Conservation (phyloP, 2,797 vertebrate genomes). For the Percopsis omiscomaycus region DNA sequence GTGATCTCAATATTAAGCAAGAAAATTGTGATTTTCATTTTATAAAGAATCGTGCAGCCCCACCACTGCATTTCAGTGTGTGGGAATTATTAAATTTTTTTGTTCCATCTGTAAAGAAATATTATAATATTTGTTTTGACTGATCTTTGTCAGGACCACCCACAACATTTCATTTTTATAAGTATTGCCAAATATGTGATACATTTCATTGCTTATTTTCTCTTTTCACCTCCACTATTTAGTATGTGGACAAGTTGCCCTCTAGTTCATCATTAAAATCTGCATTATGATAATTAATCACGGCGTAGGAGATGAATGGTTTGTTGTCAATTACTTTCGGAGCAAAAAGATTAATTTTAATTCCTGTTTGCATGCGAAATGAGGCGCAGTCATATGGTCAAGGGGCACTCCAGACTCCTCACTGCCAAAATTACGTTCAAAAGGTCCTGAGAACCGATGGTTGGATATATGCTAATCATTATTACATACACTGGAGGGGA, state of each 20-base stretch:
- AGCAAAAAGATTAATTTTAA: conserved; percentile 55
- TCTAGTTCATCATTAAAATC: conserved; percentile 59
- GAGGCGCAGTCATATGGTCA: conserved; percentile 50
- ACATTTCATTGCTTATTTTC: neutral
- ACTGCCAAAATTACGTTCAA: conserved; percentile 42
- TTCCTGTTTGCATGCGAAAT: conserved; percentile 55
- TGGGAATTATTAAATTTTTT: conserved; percentile 24
- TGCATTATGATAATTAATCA: conserved; percentile 65
- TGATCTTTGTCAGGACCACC: neutral
- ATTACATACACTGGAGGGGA: conserved; percentile 65
- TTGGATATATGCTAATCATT: conserved; percentile 69
- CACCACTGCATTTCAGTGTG: conserved; percentile 16
- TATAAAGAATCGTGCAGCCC: too few relatives aligned
- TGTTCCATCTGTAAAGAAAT: conserved; percentile 12
- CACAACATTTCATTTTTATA: too few relatives aligned
- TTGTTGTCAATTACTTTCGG: conserved; percentile 57
- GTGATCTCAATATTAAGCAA: too few relatives aligned
- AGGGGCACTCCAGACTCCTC: conserved; percentile 52
- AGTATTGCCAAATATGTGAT: too few relatives aligned
- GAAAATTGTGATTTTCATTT: too few relatives aligned
- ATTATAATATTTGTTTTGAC: conserved; percentile 10
- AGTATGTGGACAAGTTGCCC: conserved; percentile 31
- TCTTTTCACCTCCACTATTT: neutral
- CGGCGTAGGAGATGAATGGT: conserved; percentile 44
- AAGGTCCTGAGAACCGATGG: conserved; percentile 48